Base-by-base conservation (phyloP, 2,113 vertebrate genomes). In the Alexandromys fortis region DNA sequence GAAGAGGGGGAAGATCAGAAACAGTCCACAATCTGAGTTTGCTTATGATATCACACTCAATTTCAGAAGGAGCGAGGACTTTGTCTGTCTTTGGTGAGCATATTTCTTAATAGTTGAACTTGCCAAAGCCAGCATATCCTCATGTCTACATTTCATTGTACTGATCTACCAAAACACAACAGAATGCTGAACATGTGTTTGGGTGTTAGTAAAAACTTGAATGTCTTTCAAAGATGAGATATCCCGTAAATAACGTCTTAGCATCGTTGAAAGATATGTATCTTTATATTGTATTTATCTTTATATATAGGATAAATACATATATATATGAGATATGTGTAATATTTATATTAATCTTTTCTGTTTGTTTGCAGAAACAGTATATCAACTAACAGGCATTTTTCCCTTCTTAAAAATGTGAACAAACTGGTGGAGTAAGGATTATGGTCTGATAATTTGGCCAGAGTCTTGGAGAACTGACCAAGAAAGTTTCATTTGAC, bases 81-180 rank as follows among this genome's bases (percentile, higher is more conserved):
- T 79, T 86, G 90, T 91, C 49, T 26, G 76, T 58, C 55, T 94
- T 75, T 93, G 35, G 49, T 70, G 19, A 35, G 68, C 21, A n/a
- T 78, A 49, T 2, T 94, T 93, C 38, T 61, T 91, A 65, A 82
- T 45, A 85, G 28, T 91, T 90, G 88, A 96, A 88, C 16, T 96
- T 96, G 9, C 94, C 79, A 92, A 97, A 68, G 45, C 35, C 90
- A 91, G 38, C 28, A 91, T 94, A 68, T 91, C 52, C 16, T 58
- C 38, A 72, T 83, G 35, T 78, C 33, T 94, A 68, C 26, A 68
- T 83, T 95, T 94, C 73, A 83, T 42, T 78, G 45, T 81, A 26
- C 30, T 94, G 67, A 91, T 89, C 61, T 58, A 4, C 75, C 22
- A 95, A 82, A 96, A 88, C 89, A 89, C 17, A 65, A 11, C 12